Evolutionary conservation across 1,140 invertebrate species (phyloP).

Genomic region (Calosoma granatense): DNA sequence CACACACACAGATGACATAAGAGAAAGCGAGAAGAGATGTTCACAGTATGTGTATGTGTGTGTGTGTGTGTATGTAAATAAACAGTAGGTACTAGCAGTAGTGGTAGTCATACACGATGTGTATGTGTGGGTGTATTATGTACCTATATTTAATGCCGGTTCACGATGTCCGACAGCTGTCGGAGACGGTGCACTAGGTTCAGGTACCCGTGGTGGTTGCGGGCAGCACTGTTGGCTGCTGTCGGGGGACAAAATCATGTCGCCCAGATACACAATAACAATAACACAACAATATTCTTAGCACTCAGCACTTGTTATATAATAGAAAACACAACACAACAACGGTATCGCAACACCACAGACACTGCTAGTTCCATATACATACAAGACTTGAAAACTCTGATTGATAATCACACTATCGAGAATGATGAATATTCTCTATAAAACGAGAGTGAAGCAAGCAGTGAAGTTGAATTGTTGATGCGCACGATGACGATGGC

Average conservation of each 20-base stretch:
- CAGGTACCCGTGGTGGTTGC: constrained; percentile 16
- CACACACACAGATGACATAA: background rate
- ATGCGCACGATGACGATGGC: too few relatives aligned
- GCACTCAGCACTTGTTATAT: background rate
- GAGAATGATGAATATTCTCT: too few relatives aligned
- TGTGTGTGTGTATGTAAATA: constrained; percentile 16
- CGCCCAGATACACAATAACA: background rate
- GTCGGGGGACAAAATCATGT: constrained; percentile 33
- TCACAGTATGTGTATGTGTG: constrained; percentile 20
- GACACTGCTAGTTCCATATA: too few relatives aligned
- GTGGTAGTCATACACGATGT: too few relatives aligned
- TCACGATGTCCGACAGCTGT: constrained; percentile 20
- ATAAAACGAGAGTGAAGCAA: too few relatives aligned
- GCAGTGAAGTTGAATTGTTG: too few relatives aligned
- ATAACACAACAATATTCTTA: constrained; percentile 1
- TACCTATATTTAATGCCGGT: constrained; percentile 34
- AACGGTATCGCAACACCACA: too few relatives aligned
- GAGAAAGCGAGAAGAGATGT: constrained; percentile 15
- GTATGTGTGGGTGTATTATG: too few relatives aligned
- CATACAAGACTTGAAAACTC: too few relatives aligned
- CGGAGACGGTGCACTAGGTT: constrained; percentile 24
- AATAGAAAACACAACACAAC: too few relatives aligned
- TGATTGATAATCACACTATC: too few relatives aligned
- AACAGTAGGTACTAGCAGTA: too few relatives aligned
- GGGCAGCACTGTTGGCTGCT: constrained; percentile 25